Conservation (phyloP, 2,113 vertebrate species). For the Furnarius figulus region DNA sequence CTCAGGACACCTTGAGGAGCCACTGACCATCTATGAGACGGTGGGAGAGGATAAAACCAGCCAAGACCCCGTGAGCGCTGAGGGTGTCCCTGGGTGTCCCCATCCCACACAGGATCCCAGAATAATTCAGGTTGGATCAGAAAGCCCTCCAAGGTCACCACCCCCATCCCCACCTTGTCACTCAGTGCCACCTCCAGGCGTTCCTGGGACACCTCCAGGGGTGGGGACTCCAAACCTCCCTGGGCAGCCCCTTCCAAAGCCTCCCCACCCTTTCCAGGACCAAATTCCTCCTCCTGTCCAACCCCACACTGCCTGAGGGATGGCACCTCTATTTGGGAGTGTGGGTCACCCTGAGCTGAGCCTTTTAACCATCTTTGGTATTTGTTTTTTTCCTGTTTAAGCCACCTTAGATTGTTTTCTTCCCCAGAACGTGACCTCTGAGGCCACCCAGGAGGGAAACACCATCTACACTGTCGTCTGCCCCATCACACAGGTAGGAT, state of each 20-base stretch:
- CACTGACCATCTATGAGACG: neutral
- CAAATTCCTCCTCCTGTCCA: neutral
- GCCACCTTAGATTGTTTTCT: neutral
- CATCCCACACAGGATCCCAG: neutral
- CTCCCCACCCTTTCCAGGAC: neutral
- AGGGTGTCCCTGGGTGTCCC: neutral
- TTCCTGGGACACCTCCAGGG: neutral
- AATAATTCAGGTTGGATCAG: neutral
- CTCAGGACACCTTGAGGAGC: accelerated
- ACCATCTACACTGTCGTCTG: neutral
- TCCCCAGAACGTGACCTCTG: neutral
- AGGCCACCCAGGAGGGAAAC: accelerated
- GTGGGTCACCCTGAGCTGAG: accelerated
- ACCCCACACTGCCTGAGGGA: neutral
- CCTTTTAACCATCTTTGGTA: neutral
- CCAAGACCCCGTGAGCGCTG: neutral
- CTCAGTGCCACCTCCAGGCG: neutral
- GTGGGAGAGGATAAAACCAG: accelerated
- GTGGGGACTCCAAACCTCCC: too few species aligned
- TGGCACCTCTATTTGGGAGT: neutral
- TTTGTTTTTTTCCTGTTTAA: neutral
- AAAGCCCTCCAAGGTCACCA: neutral
- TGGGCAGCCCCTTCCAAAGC: too few species aligned
- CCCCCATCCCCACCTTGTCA: too few species aligned
- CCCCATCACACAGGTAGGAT: neutral